Conservation (phyloP, 2,113 vertebrate genomes). For the Casuarius casuarius region DNA sequence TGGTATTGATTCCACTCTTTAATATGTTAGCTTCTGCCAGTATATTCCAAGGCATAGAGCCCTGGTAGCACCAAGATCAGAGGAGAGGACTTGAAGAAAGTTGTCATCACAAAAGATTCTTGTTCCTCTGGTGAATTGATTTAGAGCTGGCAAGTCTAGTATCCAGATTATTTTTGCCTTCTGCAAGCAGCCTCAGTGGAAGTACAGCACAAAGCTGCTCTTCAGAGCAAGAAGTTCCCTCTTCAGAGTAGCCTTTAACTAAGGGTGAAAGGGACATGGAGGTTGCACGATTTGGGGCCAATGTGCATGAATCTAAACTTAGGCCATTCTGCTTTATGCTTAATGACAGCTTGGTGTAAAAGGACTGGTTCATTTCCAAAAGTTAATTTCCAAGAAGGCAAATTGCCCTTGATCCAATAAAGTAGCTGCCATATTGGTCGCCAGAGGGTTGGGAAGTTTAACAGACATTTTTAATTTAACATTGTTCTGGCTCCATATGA, state of each 20-base stretch:
- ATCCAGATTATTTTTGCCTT: neutral
- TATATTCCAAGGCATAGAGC: neutral
- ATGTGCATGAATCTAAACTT: neutral
- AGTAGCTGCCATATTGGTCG: neutral
- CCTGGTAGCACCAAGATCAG: neutral
- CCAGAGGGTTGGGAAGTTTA: neutral
- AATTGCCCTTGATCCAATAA: neutral
- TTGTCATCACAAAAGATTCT: neutral
- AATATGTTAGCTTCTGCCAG: neutral
- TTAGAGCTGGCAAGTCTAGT: neutral
- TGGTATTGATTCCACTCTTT: neutral
- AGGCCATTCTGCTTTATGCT: neutral
- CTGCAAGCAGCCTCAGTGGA: neutral
- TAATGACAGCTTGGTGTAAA: neutral
- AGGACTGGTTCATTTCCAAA: neutral
- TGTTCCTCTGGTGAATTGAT: neutral
- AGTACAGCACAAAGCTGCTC: neutral
- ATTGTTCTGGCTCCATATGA: neutral
- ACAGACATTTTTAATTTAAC: neutral
- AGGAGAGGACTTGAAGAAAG: neutral
- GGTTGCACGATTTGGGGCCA: neutral
- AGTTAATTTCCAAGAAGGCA: neutral
- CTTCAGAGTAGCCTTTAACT: neutral
- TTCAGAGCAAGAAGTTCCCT: neutral
- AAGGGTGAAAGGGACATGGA: neutral